Evolutionary conservation across 2,888 invertebrate species (phyloP), one percentile per base, ranked within the genome.

Genomic region (Odontomyia ornata): DNA sequence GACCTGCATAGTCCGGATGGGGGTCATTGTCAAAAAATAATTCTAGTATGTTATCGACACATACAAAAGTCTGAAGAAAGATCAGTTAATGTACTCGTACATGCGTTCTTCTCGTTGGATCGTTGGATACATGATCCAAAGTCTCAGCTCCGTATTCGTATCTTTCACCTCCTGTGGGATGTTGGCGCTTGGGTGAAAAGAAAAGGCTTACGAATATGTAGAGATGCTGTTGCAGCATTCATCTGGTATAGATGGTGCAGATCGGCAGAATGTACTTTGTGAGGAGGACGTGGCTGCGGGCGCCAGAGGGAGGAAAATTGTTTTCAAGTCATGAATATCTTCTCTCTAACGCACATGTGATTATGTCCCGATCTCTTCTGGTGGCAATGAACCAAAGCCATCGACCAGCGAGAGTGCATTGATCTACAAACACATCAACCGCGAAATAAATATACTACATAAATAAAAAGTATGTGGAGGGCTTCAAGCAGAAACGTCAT

Each of bases 371-470:
- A 27, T 60, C 43, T 75, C 85, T 85, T 84, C 85, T 82, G 84
- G 85, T 86, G 86, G 86, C 86, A 86, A 86, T 86, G 86, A 86
- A 86, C 86, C 85, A 86, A 85, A 86, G 85, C 86, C 85, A 85
- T 84, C 85, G 86, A 85, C 85, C 86, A 78, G 78, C 77, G 77
- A 73, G 76, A 78, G 77, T 79, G 77, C 79, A 79, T 79, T 79
- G 79, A 79, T 79, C 79, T 79, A 79, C 79, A 79, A 79, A 79
- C 72, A 79, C 79, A 76, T 73, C 36, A 69, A 69, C 69, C 69
- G 47, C 69, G 69, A 69, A 67, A 65, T 47, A 30, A 47, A 52
- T 52, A 52, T 36, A 52, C 52, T 52, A 65, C 65, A 65, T 65
- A 65, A 69, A 47, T 25, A 69, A 69, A 67, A 69, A 69, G 47